A percentile compares a stretch with the other conserved stretches of the same genome.
Conservation (phyloP, 1,140 invertebrate species). For the Drosophila aff. region DNA sequence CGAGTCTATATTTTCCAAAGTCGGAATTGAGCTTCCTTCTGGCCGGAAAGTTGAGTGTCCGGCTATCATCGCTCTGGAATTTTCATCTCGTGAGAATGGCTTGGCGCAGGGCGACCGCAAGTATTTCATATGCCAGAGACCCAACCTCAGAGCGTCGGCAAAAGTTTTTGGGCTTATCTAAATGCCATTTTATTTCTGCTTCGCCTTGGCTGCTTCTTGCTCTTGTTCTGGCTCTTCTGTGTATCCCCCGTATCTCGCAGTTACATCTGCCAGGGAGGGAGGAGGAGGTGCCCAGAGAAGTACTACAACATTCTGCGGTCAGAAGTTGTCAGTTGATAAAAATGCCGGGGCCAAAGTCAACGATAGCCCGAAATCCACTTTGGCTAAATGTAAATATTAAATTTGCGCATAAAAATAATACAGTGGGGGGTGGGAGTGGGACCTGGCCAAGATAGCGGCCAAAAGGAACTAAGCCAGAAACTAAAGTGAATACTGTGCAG, state of each 20-base stretch:
- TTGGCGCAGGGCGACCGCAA: conserved; percentile 14
- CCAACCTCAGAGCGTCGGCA: not conserved
- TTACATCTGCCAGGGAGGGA: conserved; percentile 16
- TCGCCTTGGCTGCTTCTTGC: conserved; percentile 19
- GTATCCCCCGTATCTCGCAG: conserved; percentile 34
- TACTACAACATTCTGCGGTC: conserved; percentile 44
- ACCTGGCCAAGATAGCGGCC: conserved; percentile 8
- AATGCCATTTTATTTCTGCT: conserved; percentile 69
- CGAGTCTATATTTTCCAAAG: not conserved
- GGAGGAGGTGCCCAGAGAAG: not conserved
- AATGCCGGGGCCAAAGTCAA: conserved; percentile 46
- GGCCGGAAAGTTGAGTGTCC: not conserved
- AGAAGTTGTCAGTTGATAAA: conserved; percentile 58
- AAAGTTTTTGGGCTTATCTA: conserved; percentile 70
- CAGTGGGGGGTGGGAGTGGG: conserved; percentile 6
- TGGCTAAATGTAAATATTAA: conserved; percentile 80
- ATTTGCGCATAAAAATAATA: conserved; percentile 79
- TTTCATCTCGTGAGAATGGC: conserved; percentile 25
- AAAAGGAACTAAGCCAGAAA: conserved; percentile 50
- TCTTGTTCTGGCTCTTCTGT: conserved; percentile 15
- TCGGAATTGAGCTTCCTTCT: not conserved
- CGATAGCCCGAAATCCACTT: conserved; percentile 72
- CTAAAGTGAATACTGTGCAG: conserved; percentile 54
- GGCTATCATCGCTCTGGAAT: conserved; percentile 21
- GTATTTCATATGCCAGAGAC: conserved; percentile 21